phyloP scores from a whole-genome alignment of 2,888 invertebrate genomes.

The Rhagonycha fulva region DNA sequence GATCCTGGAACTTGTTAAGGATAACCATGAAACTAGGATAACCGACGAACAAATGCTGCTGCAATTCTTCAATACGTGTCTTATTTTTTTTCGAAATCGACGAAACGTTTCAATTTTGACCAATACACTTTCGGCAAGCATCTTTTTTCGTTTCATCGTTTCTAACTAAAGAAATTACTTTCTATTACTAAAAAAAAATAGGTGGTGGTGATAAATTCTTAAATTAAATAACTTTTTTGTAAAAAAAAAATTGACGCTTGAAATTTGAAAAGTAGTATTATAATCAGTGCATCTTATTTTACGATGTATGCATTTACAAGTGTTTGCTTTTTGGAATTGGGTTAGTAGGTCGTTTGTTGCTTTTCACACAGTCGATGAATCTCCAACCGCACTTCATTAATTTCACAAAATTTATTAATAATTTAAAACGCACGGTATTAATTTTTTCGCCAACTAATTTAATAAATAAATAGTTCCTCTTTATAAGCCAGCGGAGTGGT shows the following conservation, averaged over 20 bases:
- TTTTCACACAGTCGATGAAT: constrained; percentile 5
- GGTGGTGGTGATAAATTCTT: not conserved
- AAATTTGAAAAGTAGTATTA: not conserved
- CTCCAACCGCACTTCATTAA: not conserved
- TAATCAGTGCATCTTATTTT: constrained; percentile 25
- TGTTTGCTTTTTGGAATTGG: constrained; percentile 46
- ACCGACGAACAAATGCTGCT: constrained; percentile 23
- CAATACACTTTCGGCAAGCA: not conserved
- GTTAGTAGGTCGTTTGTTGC: constrained; percentile 41
- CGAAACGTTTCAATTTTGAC: not conserved
- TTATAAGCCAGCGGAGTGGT: not conserved
- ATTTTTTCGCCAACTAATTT: not conserved
- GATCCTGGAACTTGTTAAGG: constrained; percentile 28
- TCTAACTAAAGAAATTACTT: not conserved
- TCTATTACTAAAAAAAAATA: not conserved
- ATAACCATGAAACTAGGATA: constrained; percentile 30
- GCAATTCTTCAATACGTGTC: constrained; percentile 18
- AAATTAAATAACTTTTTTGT: not conserved
- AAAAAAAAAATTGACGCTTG: not conserved
- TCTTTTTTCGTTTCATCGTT: not conserved
- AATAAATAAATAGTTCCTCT: not conserved
- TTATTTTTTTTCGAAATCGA: not conserved
- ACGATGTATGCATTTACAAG: constrained; percentile 35
- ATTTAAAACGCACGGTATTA: not conserved
- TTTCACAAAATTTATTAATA: not conserved